Evolutionary conservation across 2,888 invertebrate genomes (phyloP), one percentile per base, ranked within the genome.

Genomic region (Perithous albicinctus): DNA sequence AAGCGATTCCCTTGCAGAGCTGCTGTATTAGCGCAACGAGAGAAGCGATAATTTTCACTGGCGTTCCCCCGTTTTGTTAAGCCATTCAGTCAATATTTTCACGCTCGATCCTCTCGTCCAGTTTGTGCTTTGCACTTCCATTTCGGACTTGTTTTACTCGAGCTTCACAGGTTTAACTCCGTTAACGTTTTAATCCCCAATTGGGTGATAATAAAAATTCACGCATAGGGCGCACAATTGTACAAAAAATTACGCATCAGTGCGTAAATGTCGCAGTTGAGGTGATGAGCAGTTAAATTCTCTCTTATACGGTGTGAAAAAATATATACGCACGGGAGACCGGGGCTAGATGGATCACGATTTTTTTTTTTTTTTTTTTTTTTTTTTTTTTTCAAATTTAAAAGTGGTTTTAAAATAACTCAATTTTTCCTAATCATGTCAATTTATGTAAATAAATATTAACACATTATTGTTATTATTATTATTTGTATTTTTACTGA

Each of bases 31-130:
- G 29, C 20, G 46, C 43, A 75, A 64, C 35, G 46, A 26, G 48
- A 48, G 18, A 56, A 61, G 23, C 38, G 41, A 67, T 18, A 48
- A 72, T 64, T 78, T 56, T 54, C 48, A 5, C 10, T 41, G 38
- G 4, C 67, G n/a, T 61, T 48, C 43, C 32, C 15, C 38, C 48
- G 41, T 74, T 54, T 59, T 61, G 61, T 48, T 79, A 54, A 79
- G 63, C 79, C 63, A 74, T 74, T 74, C 67, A 74, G 74, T 79
- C 67, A 79, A 79, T 79, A 79, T 67, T 74, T 67, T 61, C 51
- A 48, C 41, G 26, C 61, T 18, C 74, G 67, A 54, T 74, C 29
- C 59, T 59, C 59, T 10, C 66, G 66, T 66, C 48, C 54, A 56
- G 61, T 67, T 78, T 73, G 38, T 29, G 61, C 26, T n/a, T n/a